phyloP scores from a whole-genome alignment of 2,113 vertebrate genomes.

The Amphiprion ocellaris region DNA sequence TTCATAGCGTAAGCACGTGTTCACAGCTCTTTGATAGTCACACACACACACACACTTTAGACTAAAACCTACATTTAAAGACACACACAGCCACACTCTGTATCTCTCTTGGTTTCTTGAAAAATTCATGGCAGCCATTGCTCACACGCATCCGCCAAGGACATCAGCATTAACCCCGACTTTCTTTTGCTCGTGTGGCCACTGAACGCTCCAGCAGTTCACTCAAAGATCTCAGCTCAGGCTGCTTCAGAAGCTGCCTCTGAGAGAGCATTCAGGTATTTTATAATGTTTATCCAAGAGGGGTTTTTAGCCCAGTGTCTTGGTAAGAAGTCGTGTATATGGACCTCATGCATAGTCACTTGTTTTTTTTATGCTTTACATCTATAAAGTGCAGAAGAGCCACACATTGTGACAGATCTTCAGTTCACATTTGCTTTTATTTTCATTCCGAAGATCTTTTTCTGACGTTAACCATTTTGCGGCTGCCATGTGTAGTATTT shows the following conservation, averaged over 20 bases:
- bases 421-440: no score
- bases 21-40: conserved; percentile 20
- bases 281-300: background rate
- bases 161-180: background rate
- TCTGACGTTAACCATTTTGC: no score
- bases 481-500: no score
- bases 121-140: conserved; percentile 50
- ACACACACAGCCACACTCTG: conserved; percentile 12
- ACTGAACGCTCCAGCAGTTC: background rate
- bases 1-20: conserved; percentile 37
- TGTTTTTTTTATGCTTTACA: no score
- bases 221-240: background rate
- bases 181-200: conserved; percentile 4
- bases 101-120: conserved; percentile 34
- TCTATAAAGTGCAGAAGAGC: no score
- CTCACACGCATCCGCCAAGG: conserved; percentile 15
- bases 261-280: background rate
- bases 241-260: conserved; percentile 4
- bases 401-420: no score
- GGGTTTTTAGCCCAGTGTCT: no score
- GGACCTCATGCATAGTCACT: no score
- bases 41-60: conserved; percentile 1
- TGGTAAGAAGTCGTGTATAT: no score
- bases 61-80: background rate
- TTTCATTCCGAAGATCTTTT: no score